These are phyloP conservation scores for Peromyscus leucopus DNA, from an alignment of 2,113 vertebrate genomes.

Conservation along the genomic window DNA sequence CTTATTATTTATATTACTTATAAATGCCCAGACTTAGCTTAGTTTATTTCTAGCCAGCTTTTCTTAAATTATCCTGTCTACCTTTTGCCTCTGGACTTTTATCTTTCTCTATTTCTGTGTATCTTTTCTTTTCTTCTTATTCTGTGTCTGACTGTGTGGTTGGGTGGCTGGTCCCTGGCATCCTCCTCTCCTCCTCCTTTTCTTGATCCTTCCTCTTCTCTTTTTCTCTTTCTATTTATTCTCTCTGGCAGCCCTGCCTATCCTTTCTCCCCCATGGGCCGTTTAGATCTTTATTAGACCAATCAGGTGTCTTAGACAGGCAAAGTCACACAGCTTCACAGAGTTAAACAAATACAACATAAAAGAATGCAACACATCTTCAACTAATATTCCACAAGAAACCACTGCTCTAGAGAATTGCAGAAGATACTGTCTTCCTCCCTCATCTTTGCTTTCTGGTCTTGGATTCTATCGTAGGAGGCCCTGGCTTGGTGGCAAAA, in stretches of 20 bases:
- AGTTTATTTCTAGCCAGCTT: too few species aligned
- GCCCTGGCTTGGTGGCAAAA: rapidly evolving
- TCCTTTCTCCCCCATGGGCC: not conserved
- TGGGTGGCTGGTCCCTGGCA: too few species aligned
- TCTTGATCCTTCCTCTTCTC: not conserved
- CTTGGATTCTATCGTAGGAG: not conserved
- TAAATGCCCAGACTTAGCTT: too few species aligned
- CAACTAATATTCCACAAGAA: not conserved
- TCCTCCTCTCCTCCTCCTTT: not conserved
- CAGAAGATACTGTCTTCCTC: not conserved
- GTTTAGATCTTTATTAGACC: not conserved
- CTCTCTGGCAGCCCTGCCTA: not conserved
- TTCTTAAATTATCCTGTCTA: too few species aligned
- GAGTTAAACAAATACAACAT: not conserved
- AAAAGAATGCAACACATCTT: not conserved
- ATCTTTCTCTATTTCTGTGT: too few species aligned
- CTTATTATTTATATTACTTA: too few species aligned
- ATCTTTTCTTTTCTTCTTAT: too few species aligned
- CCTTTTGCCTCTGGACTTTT: too few species aligned
- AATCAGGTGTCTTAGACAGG: not conserved
- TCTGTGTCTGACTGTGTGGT: too few species aligned
- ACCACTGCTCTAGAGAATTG: not conserved
- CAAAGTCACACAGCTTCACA: not conserved
- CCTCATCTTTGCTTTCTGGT: not conserved
- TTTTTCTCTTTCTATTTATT: not conserved